Conservation (phyloP, 1,140 invertebrate genomes). For the Pseudomyrmex dendroicus region DNA sequence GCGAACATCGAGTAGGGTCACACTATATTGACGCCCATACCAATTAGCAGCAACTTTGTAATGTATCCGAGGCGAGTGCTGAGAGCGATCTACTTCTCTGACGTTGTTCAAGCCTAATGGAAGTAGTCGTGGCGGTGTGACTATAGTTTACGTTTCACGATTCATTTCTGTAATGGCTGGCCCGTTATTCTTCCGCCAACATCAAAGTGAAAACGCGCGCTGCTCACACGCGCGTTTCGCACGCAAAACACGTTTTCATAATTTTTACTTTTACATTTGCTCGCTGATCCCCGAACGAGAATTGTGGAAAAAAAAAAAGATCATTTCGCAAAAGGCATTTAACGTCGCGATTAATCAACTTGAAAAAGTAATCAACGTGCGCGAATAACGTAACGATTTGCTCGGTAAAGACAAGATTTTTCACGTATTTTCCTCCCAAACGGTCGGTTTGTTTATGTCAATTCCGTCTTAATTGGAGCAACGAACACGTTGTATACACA, state of each 20-base stretch:
- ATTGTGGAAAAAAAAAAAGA: not conserved
- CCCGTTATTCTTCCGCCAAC: not conserved
- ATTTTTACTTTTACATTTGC: not conserved
- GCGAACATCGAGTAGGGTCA: not conserved
- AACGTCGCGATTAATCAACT: too few species aligned
- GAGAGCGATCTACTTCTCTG: not conserved
- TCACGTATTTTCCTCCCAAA: not conserved
- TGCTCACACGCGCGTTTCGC: not conserved
- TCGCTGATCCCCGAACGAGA: not conserved
- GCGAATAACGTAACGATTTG: not conserved
- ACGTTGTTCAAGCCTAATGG: not conserved
- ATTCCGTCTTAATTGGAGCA: constrained; percentile 28
- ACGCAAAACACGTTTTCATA: not conserved
- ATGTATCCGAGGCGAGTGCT: not conserved
- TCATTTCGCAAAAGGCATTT: not conserved
- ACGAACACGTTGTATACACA: not conserved
- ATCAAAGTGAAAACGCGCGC: not conserved
- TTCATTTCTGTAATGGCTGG: constrained; percentile 1
- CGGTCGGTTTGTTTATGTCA: not conserved
- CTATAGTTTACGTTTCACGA: not conserved
- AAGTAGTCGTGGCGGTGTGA: not conserved
- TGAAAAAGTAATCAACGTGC: not conserved
- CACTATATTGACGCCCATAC: not conserved
- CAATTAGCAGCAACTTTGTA: constrained; percentile 3
- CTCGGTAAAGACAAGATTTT: not conserved